A percentile compares a stretch with the other conserved stretches of the same genome.
These are phyloP conservation scores for Ophraella communa DNA, from an alignment of 2,888 invertebrate species.

Conservation along the genomic window DNA sequence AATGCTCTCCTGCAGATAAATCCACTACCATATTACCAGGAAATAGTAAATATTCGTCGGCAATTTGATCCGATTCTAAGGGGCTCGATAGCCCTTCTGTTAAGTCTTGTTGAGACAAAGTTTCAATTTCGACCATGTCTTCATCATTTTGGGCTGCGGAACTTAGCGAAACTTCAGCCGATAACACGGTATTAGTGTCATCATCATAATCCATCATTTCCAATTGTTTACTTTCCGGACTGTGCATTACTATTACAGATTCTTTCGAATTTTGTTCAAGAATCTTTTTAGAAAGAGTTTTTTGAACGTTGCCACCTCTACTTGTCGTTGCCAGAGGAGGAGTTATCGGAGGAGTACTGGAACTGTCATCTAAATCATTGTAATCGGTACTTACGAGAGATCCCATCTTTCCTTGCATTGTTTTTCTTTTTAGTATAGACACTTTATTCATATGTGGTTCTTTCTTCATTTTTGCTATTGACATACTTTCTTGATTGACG, in stretches of 20 bases:
- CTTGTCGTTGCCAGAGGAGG: constrained; percentile 57
- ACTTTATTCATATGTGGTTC: constrained; percentile 63
- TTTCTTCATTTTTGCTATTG: constrained; percentile 56
- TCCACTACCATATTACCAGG: constrained; percentile 68
- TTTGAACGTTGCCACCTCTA: constrained; percentile 43
- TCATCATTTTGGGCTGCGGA: constrained; percentile 67
- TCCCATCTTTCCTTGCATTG: constrained; percentile 56
- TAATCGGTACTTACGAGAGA: constrained; percentile 67
- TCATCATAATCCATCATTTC: constrained; percentile 68
- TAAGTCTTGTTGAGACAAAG: constrained; percentile 63
- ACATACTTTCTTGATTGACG: constrained; percentile 30
- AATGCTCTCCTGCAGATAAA: constrained; percentile 65
- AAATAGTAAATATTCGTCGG: constrained; percentile 70
- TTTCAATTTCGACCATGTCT: constrained; percentile 66
- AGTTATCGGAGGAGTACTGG: constrained; percentile 64
- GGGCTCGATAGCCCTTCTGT: constrained; percentile 69
- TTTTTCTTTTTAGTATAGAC: constrained; percentile 67
- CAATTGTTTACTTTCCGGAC: constrained; percentile 58
- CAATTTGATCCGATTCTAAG: constrained; percentile 64
- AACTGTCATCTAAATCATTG: constrained; percentile 66
- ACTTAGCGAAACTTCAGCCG: constrained; percentile 66
- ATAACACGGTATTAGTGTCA: constrained; percentile 65
- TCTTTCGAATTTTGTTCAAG: constrained; percentile 47
- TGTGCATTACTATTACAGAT: constrained; percentile 44
- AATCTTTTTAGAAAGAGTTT: constrained; percentile 47